Base-by-base conservation (phyloP, 2,888 invertebrate species). In the Drosophila dives region DNA sequence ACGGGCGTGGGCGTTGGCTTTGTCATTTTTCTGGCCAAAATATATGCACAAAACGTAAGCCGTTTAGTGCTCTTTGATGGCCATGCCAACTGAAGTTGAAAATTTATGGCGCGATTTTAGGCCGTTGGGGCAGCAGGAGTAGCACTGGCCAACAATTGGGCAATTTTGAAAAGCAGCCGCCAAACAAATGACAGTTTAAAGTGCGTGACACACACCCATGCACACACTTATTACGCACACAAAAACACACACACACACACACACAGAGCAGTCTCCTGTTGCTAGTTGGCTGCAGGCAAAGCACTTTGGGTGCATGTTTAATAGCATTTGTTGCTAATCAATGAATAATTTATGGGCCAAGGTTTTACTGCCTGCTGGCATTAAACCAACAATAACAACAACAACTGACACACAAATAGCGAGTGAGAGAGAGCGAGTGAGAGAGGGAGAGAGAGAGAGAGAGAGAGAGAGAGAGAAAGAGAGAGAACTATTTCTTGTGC, bases 331-430 rank as follows among this genome's bases (percentile, higher is more conserved):
- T 89, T 91, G 86, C 89, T 82, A 89, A 91, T 90, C 91, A 89
- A 89, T 91, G 91, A 86, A 91, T 91, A 89, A 91, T 91, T 91
- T 86, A 91, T 88, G 81, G 77, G 80, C 80, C 83, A 84, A 82
- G 83, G 81, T 75, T 87, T 80, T 74, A 81, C 75, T 72, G 72
- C 69, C 67, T 70, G 60, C 66, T 69, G 70, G 69, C 64, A 75
- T 36, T 50, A 64, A 66, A 56, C 74, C 62, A 62, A 59, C 51
- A 72, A 64, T 42, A 77, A 29, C 58, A 68, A 51, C 60, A 63
- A 54, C 55, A 56, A 62, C 49, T 33, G 20, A 54, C 26, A 38
- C 29, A 59, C 23, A 66, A 48, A 65, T 12, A 61, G 48, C 53
- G 64, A 69, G 62, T 65, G 53, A 64, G 53, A 64, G 53, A n/a